Percentiles rank a stretch among this genome's conserved stretches.
Evolutionary conservation across 2,113 vertebrate species (phyloP).

Genomic region (Lepisosteus osseus): DNA sequence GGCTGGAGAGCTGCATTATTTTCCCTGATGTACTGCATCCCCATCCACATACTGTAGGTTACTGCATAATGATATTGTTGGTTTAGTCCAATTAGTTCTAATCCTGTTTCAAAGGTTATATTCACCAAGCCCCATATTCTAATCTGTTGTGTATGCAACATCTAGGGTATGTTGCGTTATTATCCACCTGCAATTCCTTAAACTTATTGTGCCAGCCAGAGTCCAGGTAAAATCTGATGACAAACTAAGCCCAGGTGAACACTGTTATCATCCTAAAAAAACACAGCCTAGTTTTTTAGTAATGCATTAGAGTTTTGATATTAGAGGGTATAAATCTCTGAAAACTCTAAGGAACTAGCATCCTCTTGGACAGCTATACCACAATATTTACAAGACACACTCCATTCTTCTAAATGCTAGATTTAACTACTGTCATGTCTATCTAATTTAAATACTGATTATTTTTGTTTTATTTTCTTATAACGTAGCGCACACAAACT

Average conservation of each 20-base stretch:
- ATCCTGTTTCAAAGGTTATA: too few species aligned
- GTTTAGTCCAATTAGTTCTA: too few species aligned
- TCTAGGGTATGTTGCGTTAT: too few species aligned
- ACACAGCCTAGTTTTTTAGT: not conserved
- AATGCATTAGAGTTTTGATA: constrained; percentile 8
- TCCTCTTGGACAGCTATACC: not conserved
- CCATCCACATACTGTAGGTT: too few species aligned
- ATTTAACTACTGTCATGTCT: not conserved
- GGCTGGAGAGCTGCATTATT: too few species aligned
- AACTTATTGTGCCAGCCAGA: too few species aligned
- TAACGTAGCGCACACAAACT: not conserved
- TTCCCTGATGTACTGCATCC: too few species aligned
- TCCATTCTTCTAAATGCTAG: not conserved
- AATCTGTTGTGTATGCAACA: too few species aligned
- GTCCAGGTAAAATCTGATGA: too few species aligned
- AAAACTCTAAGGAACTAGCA: constrained; percentile 3
- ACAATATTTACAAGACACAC: not conserved
- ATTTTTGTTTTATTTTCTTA: not conserved
- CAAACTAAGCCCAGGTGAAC: too few species aligned
- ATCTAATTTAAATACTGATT: not conserved
- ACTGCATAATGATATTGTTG: not conserved
- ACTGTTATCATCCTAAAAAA: too few species aligned
- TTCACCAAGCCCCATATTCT: too few species aligned
- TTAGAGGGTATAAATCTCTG: not conserved
- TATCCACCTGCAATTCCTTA: constrained; percentile 9